Evolutionary conservation across 2,797 vertebrate species (phyloP).

Genomic region (Sebastes flavidus): DNA sequence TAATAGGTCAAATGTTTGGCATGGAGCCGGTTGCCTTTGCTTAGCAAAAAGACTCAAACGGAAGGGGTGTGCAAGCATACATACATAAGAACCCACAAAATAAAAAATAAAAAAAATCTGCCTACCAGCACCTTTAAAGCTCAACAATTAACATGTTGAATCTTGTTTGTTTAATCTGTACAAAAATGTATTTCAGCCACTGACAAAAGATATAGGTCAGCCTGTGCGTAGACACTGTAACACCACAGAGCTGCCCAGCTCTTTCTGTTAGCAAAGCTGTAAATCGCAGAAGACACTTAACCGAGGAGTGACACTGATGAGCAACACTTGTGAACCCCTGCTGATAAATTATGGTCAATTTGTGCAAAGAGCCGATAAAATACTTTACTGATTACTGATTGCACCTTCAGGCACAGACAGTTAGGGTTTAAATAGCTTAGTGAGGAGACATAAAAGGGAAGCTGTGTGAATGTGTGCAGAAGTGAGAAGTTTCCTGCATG

Average conservation of each 20-base stretch:
- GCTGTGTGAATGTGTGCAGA: neutral
- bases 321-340: slow-evolving; percentile 16
- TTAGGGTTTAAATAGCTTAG: neutral
- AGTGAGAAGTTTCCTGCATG: neutral
- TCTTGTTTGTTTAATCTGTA: neutral
- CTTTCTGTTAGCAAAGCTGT: neutral
- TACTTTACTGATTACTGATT: slow-evolving; percentile 34
- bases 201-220: neutral
- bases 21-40: too few species aligned
- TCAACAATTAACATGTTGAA: neutral
- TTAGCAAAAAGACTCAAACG: too few species aligned
- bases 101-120: neutral
- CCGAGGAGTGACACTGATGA: slow-evolving; percentile 10
- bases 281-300: neutral
- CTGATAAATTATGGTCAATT: slow-evolving; percentile 38
- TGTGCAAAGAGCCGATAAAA: slow-evolving; percentile 17
- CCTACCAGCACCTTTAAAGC: neutral
- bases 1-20: too few species aligned
- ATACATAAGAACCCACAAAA: neutral
- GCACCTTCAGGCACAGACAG: neutral
- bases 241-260: neutral
- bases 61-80: neutral
- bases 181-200: neutral
- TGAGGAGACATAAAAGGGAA: neutral
- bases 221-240: neutral